Evolutionary conservation across 2,888 invertebrate genomes (phyloP).

Genomic region (Drosophila eohydei): DNA sequence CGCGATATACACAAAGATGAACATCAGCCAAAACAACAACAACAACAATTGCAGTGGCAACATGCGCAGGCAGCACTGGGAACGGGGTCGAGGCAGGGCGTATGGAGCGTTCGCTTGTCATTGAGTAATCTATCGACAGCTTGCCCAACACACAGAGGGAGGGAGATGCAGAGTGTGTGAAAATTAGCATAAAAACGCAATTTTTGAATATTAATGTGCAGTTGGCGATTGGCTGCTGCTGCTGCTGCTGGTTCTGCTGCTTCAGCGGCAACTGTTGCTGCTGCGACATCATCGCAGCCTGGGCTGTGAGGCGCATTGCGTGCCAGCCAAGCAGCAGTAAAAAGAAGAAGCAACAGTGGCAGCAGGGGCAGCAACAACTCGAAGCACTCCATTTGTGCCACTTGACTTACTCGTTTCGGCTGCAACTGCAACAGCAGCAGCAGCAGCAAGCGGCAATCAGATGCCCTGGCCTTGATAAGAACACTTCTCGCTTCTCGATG

Average conservation of each 20-base stretch:
- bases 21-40: slow-evolving; percentile 48
- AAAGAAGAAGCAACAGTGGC: slow-evolving; percentile 11
- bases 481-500: slow-evolving; percentile 46
- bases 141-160: slow-evolving; percentile 46
- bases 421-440: slow-evolving; percentile 20
- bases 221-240: slow-evolving; percentile 40
- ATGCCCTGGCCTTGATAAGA: slow-evolving; percentile 80
- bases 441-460: slow-evolving; percentile 69
- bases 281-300: slow-evolving; percentile 68
- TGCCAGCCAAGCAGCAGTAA: slow-evolving; percentile 43
- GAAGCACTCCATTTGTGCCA: slow-evolving; percentile 55
- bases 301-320: slow-evolving; percentile 66
- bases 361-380: slow-evolving; percentile 25
- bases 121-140: slow-evolving; percentile 83
- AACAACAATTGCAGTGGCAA: slow-evolving; percentile 9
- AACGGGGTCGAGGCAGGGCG: slow-evolving; percentile 5
- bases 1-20: slow-evolving; percentile 73
- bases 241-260: slow-evolving; percentile 4
- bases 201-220: slow-evolving; percentile 84
- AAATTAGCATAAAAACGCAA: slow-evolving; percentile 85
- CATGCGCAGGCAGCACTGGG: neutral
- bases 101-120: slow-evolving; percentile 67
- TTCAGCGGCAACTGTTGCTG: slow-evolving; percentile 24
- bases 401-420: slow-evolving; percentile 65
- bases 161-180: slow-evolving; percentile 50